Conservation (phyloP, 1,140 invertebrate species). For the Pararge aegeria region DNA sequence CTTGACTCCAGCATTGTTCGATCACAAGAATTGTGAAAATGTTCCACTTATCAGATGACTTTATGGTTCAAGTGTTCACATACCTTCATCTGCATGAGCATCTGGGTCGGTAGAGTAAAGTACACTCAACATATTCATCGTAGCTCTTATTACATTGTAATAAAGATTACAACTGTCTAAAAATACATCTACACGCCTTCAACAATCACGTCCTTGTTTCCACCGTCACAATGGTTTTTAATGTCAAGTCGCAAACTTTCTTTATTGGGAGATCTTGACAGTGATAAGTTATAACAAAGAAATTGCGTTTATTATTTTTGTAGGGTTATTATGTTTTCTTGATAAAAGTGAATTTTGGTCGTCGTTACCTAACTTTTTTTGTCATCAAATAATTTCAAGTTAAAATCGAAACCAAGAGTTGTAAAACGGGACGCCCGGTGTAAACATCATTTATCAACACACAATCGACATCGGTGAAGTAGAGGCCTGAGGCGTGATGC, state of each 20-base stretch:
- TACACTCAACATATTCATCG: background rate
- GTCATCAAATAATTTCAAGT: background rate
- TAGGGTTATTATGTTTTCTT: background rate
- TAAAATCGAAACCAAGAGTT: no score
- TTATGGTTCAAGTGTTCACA: slow-evolving; percentile 30
- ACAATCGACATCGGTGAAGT: no score
- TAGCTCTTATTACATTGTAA: slow-evolving; percentile 3
- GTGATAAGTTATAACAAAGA: slow-evolving; percentile 13
- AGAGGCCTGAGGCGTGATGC: no score
- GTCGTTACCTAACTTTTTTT: background rate
- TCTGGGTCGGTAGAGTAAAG: slow-evolving; percentile 8
- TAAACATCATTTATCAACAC: no score
- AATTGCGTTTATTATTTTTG: background rate
- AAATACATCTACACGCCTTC: slow-evolving; percentile 8
- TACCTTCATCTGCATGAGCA: slow-evolving; percentile 23
- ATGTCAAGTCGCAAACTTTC: slow-evolving; percentile 29
- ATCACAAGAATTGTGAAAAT: slow-evolving; percentile 30
- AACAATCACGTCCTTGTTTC: slow-evolving; percentile 24
- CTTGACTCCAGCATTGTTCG: slow-evolving; percentile 22
- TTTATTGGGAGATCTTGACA: slow-evolving; percentile 13
- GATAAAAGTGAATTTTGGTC: background rate
- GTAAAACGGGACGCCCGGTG: no score
- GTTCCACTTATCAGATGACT: slow-evolving; percentile 28
- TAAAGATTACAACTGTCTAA: slow-evolving; percentile 2
- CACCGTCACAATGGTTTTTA: slow-evolving; percentile 23